These are phyloP conservation scores for Oryctolagus cuniculus DNA, from an alignment of 2,113 vertebrate species.

Conservation along the genomic window mOryCun1.1 NC_091435.1:164966501-164967000, in stretches of 20 bases:
- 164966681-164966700: background rate
- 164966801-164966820: background rate
- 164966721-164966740: background rate
- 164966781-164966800: background rate
- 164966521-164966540: conserved; percentile 29
- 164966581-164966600: too few relatives aligned
- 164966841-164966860: background rate
- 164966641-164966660: background rate
- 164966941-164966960: background rate
- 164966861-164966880: background rate
- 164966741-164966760: background rate
- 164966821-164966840: background rate
- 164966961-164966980: too few relatives aligned
- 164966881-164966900: background rate
- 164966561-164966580: background rate
- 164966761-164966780: background rate
- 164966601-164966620: too few relatives aligned
- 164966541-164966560: conserved; percentile 23
- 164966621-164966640: too few relatives aligned
- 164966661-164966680: too few relatives aligned
- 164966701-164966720: conserved; percentile 16
- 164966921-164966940: background rate
- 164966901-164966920: background rate
- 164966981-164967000: too few relatives aligned
- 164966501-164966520: conserved; percentile 51